Evolutionary conservation across 2,888 invertebrate species (phyloP).

Genomic region (Papilio demoleus): DNA sequence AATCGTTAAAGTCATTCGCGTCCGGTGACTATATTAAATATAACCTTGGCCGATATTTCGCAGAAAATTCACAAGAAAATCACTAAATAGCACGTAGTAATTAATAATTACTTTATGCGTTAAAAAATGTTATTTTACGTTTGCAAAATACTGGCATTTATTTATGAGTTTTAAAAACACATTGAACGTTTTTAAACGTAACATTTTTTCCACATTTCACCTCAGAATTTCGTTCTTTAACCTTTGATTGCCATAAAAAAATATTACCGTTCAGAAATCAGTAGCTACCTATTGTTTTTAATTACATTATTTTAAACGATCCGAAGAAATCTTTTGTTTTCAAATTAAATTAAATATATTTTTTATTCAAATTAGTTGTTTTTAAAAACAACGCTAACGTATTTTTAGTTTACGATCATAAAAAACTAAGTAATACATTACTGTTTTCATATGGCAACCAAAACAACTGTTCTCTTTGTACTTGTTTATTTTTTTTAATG

Average conservation of each 20-base stretch:
- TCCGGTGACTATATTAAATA: conserved; percentile 23
- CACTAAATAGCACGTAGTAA: conserved; percentile 11
- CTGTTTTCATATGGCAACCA: background rate
- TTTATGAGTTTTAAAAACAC: too few relatives aligned
- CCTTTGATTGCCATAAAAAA: too few relatives aligned
- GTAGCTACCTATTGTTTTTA: too few relatives aligned
- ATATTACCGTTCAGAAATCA: too few relatives aligned
- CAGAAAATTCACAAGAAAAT: conserved; percentile 19
- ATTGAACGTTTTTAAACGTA: too few relatives aligned
- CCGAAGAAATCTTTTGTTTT: too few relatives aligned
- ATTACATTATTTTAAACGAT: too few relatives aligned
- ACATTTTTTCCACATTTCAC: too few relatives aligned
- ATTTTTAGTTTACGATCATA: background rate
- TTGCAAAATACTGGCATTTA: too few relatives aligned
- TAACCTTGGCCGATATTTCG: conserved; percentile 36
- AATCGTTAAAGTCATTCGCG: conserved; percentile 35
- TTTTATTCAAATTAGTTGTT: too few relatives aligned
- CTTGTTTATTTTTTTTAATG: conserved; percentile 18
- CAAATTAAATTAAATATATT: too few relatives aligned
- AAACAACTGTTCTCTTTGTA: conserved; percentile 19
- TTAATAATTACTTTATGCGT: background rate
- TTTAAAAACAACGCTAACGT: background rate
- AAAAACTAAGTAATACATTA: background rate
- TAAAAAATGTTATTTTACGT: conserved; percentile 1
- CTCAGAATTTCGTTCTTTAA: too few relatives aligned